Percentiles rank a stretch among this genome's conserved stretches.
These are phyloP conservation scores for Teleogryllus oceanicus DNA, from an alignment of 2,888 invertebrate genomes.

Conservation along the genomic window DNA sequence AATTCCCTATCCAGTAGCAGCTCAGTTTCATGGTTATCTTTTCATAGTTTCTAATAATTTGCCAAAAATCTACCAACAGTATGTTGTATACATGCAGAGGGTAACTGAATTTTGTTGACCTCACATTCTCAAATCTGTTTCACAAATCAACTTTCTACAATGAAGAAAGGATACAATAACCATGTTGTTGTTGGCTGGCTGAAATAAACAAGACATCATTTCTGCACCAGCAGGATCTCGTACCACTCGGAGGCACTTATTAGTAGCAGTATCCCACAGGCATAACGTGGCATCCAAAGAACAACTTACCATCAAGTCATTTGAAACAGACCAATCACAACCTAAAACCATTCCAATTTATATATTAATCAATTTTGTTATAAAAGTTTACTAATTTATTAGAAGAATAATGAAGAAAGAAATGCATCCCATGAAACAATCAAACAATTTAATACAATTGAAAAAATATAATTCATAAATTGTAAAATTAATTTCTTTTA, in stretches of 20 bases:
- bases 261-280: constrained; percentile 63
- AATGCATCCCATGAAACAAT: too few species aligned
- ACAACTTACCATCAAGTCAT: constrained; percentile 76
- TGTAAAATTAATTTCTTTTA: too few species aligned
- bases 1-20: too few species aligned
- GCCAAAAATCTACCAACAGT: too few species aligned
- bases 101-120: not conserved
- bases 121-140: not conserved
- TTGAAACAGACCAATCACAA: constrained; percentile 82
- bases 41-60: too few species aligned
- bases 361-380: not conserved
- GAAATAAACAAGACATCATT: constrained; percentile 71
- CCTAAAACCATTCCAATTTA: constrained; percentile 47
- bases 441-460: too few species aligned
- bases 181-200: constrained; percentile 82
- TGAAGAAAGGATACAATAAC: constrained; percentile 69
- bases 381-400: not conserved
- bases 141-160: too few species aligned
- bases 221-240: constrained; percentile 61
- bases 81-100: too few species aligned
- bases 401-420: not conserved
- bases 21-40: too few species aligned
- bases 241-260: constrained; percentile 60
- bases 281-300: constrained; percentile 70
- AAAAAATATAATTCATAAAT: too few species aligned